Conservation (phyloP, 2,113 vertebrate species). For the Henicopernis longicauda region DNA sequence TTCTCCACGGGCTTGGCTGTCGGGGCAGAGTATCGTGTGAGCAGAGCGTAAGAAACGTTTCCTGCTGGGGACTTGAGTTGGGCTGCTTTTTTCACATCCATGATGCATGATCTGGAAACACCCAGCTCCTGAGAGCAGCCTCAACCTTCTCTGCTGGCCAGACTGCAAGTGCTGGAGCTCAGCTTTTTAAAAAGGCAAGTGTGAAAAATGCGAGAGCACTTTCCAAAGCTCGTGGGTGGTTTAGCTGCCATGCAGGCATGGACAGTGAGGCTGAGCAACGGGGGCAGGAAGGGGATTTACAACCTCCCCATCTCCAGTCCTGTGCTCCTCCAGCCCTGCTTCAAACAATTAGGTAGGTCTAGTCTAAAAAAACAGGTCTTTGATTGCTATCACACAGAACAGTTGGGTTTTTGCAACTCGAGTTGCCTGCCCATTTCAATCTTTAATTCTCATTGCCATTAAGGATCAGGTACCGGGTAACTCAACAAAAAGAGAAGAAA, state of each 20-base stretch:
- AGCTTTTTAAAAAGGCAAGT: not conserved
- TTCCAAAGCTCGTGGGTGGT: not conserved
- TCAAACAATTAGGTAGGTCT: not conserved
- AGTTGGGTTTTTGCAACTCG: fast-evolving
- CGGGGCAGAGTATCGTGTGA: not conserved
- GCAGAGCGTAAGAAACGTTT: not conserved
- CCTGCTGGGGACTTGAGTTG: not conserved
- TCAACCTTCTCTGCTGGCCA: not conserved
- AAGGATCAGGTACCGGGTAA: not conserved
- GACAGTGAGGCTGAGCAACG: not conserved
- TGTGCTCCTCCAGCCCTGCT: not conserved
- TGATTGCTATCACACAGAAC: not conserved
- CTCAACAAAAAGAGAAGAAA: not conserved
- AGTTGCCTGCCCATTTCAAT: not conserved
- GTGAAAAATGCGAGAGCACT: not conserved
- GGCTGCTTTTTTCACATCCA: not conserved
- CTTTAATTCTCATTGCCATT: not conserved
- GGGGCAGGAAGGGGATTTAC: not conserved
- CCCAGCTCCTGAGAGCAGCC: not conserved
- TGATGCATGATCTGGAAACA: not conserved
- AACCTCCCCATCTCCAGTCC: not conserved
- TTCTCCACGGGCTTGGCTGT: not conserved
- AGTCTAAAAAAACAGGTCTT: not conserved
- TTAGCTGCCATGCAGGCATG: not conserved
- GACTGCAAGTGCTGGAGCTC: not conserved